Percentiles rank a stretch among this genome's conserved stretches.
Evolutionary conservation across 35 echinoderm and acorn worm genomes (phyloP).

Genomic region (Lytechinus variegatus): DNA sequence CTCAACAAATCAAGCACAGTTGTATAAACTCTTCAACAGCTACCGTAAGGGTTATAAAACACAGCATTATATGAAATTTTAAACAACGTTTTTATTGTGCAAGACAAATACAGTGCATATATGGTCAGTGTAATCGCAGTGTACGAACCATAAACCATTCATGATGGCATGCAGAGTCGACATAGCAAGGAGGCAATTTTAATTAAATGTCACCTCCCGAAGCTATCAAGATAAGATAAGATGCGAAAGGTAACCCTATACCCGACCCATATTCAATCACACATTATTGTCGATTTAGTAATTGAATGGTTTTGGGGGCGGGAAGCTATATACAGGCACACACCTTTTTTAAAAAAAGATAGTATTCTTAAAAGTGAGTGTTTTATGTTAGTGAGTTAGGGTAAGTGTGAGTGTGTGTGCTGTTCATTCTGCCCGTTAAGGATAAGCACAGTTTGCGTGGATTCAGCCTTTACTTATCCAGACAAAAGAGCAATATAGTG

Average conservation of each 20-base stretch:
- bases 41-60: too few species aligned
- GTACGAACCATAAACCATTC: neutral
- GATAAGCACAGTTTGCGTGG: neutral
- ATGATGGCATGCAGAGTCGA: neutral
- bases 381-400: too few species aligned
- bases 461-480: neutral
- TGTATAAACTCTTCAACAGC: too few species aligned
- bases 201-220: neutral
- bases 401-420: neutral
- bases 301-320: neutral
- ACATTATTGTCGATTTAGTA: neutral
- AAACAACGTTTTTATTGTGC: too few species aligned
- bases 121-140: neutral
- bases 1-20: too few species aligned
- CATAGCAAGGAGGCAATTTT: neutral
- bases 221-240: neutral
- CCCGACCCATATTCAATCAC: neutral
- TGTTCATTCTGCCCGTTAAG: neutral
- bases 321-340: neutral
- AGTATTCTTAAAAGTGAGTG: neutral
- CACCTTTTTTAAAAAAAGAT: neutral
- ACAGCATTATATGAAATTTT: too few species aligned
- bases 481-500: neutral
- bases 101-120: neutral
- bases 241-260: neutral